A percentile compares a stretch with the other conserved stretches of the same genome.
phyloP scores from a whole-genome alignment of 2,113 vertebrate genomes.

The Gopherus flavomarginatus region DNA sequence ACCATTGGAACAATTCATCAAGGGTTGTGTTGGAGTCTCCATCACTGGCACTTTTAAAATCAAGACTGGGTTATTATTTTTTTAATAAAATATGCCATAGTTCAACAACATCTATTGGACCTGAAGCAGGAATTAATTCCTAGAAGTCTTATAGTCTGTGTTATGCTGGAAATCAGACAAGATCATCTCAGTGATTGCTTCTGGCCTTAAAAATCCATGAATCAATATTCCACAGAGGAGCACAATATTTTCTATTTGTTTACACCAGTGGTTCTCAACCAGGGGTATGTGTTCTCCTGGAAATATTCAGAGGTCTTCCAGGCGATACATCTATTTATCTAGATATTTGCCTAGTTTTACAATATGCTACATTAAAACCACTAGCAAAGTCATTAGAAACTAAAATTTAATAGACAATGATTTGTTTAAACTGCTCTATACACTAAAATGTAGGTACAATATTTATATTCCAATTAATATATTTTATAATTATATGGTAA shows the following conservation, averaged over 20 bases:
- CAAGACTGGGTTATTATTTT: neutral
- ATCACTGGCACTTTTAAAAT: neutral
- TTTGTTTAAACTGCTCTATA: too few relatives aligned
- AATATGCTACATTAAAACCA: too few relatives aligned
- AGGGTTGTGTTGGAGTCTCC: neutral
- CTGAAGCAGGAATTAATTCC: neutral
- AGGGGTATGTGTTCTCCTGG: too few relatives aligned
- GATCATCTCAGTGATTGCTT: neutral
- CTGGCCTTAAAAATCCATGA: neutral
- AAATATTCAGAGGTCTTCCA: too few relatives aligned
- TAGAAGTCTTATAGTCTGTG: neutral
- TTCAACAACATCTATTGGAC: neutral
- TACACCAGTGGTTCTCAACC: neutral
- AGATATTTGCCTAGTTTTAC: too few relatives aligned
- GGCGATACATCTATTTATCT: too few relatives aligned
- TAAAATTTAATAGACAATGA: too few relatives aligned
- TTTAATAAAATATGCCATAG: neutral
- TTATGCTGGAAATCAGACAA: neutral
- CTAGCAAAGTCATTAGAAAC: too few relatives aligned
- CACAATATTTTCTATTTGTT: neutral
- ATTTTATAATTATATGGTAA: too few relatives aligned
- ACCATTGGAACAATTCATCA: neutral
- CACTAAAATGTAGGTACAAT: too few relatives aligned
- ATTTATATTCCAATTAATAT: too few relatives aligned
- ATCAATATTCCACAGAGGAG: neutral